Percentiles rank a stretch among this genome's conserved stretches.
phyloP scores from a whole-genome alignment of 2,888 invertebrate genomes.

The Acleris cristana region DNA sequence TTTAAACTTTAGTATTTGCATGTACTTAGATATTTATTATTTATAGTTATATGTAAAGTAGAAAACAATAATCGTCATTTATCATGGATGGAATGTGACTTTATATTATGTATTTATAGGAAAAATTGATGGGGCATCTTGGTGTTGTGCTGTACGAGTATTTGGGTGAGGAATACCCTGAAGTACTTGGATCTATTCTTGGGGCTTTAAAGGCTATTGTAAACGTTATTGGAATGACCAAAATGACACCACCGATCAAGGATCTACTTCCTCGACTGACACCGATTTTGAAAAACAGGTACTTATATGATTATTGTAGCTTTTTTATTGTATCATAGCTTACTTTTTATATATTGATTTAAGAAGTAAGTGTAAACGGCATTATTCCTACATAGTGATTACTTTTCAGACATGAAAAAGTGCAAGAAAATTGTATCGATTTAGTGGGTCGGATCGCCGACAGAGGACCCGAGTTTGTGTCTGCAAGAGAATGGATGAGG shows the following conservation, averaged over 20 bases:
- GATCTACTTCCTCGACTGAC: slow-evolving; percentile 98
- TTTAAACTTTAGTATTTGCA: too few species aligned
- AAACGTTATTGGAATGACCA: slow-evolving; percentile 99
- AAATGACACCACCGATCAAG: slow-evolving; percentile 99
- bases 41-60: too few species aligned
- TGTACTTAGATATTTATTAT: too few species aligned
- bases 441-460: slow-evolving; percentile 99
- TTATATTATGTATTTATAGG: slow-evolving; percentile 72
- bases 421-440: slow-evolving; percentile 99
- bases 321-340: background rate
- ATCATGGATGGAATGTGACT: too few species aligned
- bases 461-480: slow-evolving; percentile 98
- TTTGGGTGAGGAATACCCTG: slow-evolving; percentile 99
- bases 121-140: slow-evolving; percentile 99
- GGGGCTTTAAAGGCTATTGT: slow-evolving; percentile 99
- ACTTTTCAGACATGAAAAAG: slow-evolving; percentile 92
- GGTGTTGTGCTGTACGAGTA: slow-evolving; percentile 99
- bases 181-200: slow-evolving; percentile 98
- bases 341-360: too few species aligned
- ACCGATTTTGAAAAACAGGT: slow-evolving; percentile 98
- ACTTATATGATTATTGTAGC: slow-evolving; percentile 48
- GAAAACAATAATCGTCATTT: too few species aligned
- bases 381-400: slow-evolving; percentile 4
- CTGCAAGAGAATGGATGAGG: slow-evolving; percentile 99
- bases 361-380: background rate